These are phyloP conservation scores for Scaptomyza montana DNA, from an alignment of 1,140 invertebrate genomes.

Conservation along the genomic window DNA sequence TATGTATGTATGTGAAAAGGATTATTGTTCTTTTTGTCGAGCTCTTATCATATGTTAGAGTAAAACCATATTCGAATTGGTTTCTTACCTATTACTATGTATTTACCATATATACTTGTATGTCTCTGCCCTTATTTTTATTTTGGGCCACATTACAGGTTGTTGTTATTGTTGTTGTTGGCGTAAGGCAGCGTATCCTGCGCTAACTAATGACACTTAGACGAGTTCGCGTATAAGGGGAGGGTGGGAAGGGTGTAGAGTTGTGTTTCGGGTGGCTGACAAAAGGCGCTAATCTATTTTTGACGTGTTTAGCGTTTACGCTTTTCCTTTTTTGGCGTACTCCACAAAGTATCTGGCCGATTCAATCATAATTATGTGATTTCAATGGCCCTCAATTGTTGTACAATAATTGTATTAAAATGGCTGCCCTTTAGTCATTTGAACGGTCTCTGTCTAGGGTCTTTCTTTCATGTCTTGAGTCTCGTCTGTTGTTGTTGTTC, in stretches of 20 bases:
- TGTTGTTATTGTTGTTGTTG: slow-evolving; percentile 7
- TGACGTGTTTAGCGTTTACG: slow-evolving; percentile 76
- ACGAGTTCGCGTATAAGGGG: slow-evolving; percentile 11
- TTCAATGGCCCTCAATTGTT: slow-evolving; percentile 55
- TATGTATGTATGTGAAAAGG: too few relatives aligned
- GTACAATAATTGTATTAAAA: slow-evolving; percentile 73
- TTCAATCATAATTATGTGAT: slow-evolving; percentile 79
- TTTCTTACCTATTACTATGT: neutral
- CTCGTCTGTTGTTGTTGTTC: slow-evolving; percentile 27
- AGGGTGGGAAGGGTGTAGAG: too few relatives aligned
- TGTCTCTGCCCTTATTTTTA: slow-evolving; percentile 7
- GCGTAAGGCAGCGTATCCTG: slow-evolving; percentile 48
- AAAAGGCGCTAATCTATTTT: slow-evolving; percentile 81
- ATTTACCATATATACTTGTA: neutral
- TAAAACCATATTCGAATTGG: neutral
- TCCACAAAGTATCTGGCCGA: slow-evolving; percentile 29
- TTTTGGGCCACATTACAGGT: slow-evolving; percentile 6
- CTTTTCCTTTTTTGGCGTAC: slow-evolving; percentile 42
- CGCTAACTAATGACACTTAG: slow-evolving; percentile 71
- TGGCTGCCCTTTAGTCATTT: slow-evolving; percentile 22
- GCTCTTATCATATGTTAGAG: neutral
- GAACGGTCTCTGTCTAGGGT: neutral
- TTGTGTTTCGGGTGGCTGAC: slow-evolving; percentile 29
- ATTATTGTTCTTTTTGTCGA: too few relatives aligned
- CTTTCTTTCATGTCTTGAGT: slow-evolving; percentile 19